Evolutionary conservation across 2,113 vertebrate genomes (phyloP).

Genomic region (Cnemophilus loriae): DNA sequence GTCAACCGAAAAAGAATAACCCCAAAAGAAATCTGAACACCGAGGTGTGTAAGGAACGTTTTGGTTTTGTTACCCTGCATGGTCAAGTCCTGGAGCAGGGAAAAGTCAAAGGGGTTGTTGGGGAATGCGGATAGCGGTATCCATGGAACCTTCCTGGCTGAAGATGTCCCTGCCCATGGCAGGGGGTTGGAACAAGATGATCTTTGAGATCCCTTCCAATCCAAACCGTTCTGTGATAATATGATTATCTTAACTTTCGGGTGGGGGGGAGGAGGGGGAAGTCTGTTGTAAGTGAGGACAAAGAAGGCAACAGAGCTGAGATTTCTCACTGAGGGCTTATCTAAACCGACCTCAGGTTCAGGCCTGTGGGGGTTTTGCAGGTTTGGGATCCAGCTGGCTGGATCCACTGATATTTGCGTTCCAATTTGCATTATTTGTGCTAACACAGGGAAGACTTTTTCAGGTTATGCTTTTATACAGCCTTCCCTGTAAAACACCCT

Average conservation of each 20-base stretch:
- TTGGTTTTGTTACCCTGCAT: background rate
- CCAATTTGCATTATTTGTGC: background rate
- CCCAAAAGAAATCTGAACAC: background rate
- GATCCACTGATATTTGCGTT: background rate
- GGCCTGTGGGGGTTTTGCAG: background rate
- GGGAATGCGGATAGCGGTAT: background rate
- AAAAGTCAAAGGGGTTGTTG: background rate
- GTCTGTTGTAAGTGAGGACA: background rate
- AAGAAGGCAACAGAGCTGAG: background rate
- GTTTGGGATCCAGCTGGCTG: background rate
- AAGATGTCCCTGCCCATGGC: background rate
- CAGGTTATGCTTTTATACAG: background rate
- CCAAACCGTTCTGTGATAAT: background rate
- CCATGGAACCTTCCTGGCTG: background rate
- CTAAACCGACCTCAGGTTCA: background rate
- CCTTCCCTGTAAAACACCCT: background rate
- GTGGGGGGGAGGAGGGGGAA: too few relatives aligned
- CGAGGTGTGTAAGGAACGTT: rapidly evolving
- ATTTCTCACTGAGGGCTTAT: background rate
- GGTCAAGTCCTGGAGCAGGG: background rate
- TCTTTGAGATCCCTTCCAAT: background rate
- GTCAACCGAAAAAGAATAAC: background rate
- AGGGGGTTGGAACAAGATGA: background rate
- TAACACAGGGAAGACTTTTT: background rate
- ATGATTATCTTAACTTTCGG: background rate